A percentile compares a stretch with the other conserved stretches of the same genome.
These are phyloP conservation scores for Platysteira castanea DNA, from an alignment of 2,113 vertebrate species.

Conservation along the genomic window DNA sequence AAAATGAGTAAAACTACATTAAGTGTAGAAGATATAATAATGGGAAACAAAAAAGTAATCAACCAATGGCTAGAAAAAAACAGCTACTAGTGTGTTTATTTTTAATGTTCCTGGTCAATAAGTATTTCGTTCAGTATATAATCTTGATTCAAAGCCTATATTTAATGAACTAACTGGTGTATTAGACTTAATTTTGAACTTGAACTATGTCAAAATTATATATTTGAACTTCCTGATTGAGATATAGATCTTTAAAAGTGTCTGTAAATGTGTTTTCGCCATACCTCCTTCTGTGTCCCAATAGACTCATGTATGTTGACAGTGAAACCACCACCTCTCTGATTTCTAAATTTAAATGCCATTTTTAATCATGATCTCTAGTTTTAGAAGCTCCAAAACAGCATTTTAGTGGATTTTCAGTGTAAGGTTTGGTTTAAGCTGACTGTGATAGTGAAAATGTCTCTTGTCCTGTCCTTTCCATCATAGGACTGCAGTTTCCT, in stretches of 20 bases:
- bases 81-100: neutral
- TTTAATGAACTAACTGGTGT: neutral
- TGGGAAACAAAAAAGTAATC: neutral
- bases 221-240: neutral
- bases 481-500: neutral
- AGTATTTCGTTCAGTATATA: neutral
- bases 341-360: neutral
- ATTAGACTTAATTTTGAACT: neutral
- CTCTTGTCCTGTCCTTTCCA: neutral
- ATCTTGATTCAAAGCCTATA: neutral
- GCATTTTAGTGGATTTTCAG: neutral
- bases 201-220: neutral
- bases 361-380: neutral
- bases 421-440: neutral
- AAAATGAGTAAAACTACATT: neutral
- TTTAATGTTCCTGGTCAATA: neutral
- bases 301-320: neutral
- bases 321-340: neutral
- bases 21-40: neutral
- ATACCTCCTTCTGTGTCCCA: neutral
- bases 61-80: neutral
- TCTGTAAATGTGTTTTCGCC: neutral
- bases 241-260: neutral
- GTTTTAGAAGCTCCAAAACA: neutral
- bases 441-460: neutral